Conservation (phyloP, 2,113 vertebrate species). For the Solea solea region DNA sequence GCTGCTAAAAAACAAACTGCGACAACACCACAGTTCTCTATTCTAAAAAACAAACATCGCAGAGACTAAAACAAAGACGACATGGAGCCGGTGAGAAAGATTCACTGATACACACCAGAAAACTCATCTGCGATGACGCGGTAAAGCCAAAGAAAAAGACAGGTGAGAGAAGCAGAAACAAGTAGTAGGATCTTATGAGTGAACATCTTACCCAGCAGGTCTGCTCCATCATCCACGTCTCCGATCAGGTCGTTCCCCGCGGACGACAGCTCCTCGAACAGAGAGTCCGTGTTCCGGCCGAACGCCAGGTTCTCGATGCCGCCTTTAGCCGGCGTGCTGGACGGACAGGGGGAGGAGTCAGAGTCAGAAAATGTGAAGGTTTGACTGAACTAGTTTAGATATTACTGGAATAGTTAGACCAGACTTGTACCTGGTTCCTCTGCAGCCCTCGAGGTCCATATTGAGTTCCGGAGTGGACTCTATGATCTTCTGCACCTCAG, state of each 20-base stretch:
- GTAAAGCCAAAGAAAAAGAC: slow-evolving; percentile 34
- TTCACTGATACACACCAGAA: slow-evolving; percentile 92
- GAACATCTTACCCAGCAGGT: slow-evolving; percentile 90
- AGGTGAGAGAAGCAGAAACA: slow-evolving; percentile 10
- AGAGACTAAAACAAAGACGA: background rate
- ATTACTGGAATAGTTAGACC: no score
- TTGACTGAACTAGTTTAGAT: no score
- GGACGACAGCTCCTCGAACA: slow-evolving; percentile 97
- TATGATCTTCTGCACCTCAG: slow-evolving; percentile 98
- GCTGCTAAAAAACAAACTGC: no score
- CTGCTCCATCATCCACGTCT: slow-evolving; percentile 97
- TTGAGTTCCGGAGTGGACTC: slow-evolving; percentile 98
- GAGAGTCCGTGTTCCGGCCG: slow-evolving; percentile 95
- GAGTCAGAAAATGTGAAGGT: background rate
- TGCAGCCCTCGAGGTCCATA: slow-evolving; percentile 92
- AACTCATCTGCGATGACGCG: slow-evolving; percentile 88
- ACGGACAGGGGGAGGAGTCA: background rate
- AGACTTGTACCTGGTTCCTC: slow-evolving; percentile 87
- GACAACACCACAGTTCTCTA: slow-evolving; percentile 12
- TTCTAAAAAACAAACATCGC: background rate
- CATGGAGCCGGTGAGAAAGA: background rate
- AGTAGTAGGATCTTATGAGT: no score
- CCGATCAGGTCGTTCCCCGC: slow-evolving; percentile 94
- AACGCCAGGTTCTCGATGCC: slow-evolving; percentile 92
- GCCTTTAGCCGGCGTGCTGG: slow-evolving; percentile 93